Percentiles rank a stretch among this genome's conserved stretches.
Conservation (phyloP, 2,888 invertebrate species). For the Torymus auratus region DNA sequence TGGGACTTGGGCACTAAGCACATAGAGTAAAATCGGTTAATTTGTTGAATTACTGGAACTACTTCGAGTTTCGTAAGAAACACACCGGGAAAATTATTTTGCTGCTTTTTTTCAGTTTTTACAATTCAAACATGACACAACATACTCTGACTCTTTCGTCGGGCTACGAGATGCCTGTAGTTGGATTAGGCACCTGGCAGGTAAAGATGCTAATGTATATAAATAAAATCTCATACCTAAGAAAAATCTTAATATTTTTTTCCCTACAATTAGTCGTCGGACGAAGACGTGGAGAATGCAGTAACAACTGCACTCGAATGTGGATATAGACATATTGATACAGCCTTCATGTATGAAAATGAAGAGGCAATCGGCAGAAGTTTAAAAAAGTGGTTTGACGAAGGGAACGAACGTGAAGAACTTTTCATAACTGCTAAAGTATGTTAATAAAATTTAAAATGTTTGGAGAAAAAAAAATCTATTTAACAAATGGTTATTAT, state of each 20-base stretch:
- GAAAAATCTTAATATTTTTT: background rate
- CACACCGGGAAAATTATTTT: no score
- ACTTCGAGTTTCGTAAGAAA: no score
- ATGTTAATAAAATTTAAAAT: background rate
- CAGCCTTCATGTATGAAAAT: constrained; percentile 87
- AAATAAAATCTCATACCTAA: background rate
- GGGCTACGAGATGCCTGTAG: background rate
- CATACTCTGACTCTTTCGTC: background rate
- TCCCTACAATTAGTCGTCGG: constrained; percentile 77
- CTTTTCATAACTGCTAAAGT: constrained; percentile 89
- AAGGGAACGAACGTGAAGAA: constrained; percentile 83
- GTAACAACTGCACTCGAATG: constrained; percentile 82
- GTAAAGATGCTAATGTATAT: background rate
- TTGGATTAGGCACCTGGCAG: background rate
- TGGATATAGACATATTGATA: constrained; percentile 88
- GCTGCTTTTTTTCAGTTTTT: no score
- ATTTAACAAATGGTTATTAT: constrained; percentile 61
- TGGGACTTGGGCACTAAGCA: no score
- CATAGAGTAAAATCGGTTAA: no score
- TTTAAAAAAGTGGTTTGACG: constrained; percentile 81
- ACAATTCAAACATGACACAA: no score
- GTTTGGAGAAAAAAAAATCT: background rate
- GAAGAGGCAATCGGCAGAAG: constrained; percentile 86
- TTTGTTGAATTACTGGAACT: no score
- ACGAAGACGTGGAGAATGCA: constrained; percentile 81